Evolutionary conservation across 2,113 vertebrate species (phyloP).

Genomic region (Halcyon malimbica): DNA sequence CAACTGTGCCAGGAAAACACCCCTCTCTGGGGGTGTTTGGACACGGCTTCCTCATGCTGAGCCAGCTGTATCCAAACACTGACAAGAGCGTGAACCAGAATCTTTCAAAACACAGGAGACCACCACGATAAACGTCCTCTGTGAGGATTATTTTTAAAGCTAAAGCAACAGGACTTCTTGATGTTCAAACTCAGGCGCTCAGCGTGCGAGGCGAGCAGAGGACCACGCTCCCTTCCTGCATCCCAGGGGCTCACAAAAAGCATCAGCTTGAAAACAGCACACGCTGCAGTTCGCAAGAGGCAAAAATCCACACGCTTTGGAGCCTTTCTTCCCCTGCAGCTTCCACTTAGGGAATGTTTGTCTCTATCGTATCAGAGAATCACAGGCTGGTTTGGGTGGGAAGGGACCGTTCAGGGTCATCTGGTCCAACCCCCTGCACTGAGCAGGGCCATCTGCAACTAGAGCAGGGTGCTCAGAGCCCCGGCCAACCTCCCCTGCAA

Average conservation of each 20-base stretch:
- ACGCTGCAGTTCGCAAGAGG: not conserved
- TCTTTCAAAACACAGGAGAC: not conserved
- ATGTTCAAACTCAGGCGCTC: not conserved
- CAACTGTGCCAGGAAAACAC: not conserved
- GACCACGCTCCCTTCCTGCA: rapidly evolving
- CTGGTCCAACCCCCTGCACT: too few species aligned
- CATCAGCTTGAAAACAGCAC: not conserved
- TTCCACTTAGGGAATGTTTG: not conserved
- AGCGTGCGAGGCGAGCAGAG: not conserved
- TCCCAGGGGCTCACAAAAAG: not conserved
- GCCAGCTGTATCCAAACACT: not conserved
- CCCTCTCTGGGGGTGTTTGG: rapidly evolving
- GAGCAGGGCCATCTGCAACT: too few species aligned
- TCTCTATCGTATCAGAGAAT: not conserved
- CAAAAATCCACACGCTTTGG: not conserved
- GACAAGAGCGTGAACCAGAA: not conserved
- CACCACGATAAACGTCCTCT: not conserved
- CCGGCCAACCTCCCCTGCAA: too few species aligned
- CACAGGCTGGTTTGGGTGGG: not conserved
- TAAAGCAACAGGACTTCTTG: not conserved
- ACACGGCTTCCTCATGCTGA: rapidly evolving
- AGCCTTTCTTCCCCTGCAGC: not conserved
- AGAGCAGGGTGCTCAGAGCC: too few species aligned
- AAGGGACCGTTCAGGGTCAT: not conserved
- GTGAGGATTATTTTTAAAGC: not conserved